Evolutionary conservation across 2,888 invertebrate species (phyloP).

Genomic region (Conistra vaccinii): DNA sequence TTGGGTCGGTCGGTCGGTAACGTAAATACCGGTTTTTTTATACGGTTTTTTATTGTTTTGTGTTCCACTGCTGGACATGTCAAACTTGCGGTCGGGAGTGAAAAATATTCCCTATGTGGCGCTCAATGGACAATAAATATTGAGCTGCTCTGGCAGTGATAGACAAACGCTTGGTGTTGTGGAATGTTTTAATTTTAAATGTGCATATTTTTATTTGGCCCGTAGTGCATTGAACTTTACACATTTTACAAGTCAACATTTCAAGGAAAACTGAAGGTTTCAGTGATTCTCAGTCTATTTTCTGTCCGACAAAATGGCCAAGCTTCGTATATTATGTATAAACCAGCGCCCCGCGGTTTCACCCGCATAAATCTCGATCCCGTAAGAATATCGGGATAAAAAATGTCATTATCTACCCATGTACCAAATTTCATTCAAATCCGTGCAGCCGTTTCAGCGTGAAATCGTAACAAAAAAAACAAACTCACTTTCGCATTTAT

Average conservation of each 20-base stretch:
- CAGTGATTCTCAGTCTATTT: not conserved
- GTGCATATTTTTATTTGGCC: conserved; percentile 8
- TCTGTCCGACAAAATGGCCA: not conserved
- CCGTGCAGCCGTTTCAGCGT: too few relatives aligned
- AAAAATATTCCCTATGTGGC: conserved; percentile 57
- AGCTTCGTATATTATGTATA: not conserved
- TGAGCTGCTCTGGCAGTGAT: conserved; percentile 44
- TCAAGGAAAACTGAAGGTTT: not conserved
- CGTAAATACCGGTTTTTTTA: conserved; percentile 60
- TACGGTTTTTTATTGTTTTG: conserved; percentile 49
- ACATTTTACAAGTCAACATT: not conserved
- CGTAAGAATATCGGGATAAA: too few relatives aligned
- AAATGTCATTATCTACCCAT: too few relatives aligned
- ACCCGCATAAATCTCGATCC: too few relatives aligned
- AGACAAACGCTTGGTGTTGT: conserved; percentile 32
- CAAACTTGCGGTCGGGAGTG: conserved; percentile 60
- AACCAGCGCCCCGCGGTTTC: not conserved
- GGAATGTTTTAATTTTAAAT: conserved; percentile 7
- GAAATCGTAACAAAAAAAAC: too few relatives aligned
- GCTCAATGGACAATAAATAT: conserved; percentile 61
- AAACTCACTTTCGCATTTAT: too few relatives aligned
- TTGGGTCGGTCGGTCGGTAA: conserved; percentile 51
- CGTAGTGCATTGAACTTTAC: not conserved
- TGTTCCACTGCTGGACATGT: conserved; percentile 60
- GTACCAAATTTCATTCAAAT: too few relatives aligned